Evolutionary conservation across 1,140 invertebrate species (phyloP).

Genomic region (Spodoptera litura): DNA sequence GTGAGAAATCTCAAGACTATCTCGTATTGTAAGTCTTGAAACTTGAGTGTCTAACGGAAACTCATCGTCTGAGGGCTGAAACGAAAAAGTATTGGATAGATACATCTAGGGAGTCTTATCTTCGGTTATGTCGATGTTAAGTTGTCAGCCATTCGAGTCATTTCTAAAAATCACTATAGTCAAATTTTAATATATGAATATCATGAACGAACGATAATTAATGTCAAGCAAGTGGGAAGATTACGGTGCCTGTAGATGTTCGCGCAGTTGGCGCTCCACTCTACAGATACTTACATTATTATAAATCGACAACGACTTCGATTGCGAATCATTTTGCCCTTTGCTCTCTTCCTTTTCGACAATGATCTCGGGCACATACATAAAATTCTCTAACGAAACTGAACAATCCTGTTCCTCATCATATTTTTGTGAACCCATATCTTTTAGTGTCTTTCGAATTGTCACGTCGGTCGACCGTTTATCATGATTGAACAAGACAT

Average conservation of each 20-base stretch:
- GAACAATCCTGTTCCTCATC: not conserved
- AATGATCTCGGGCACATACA: constrained; percentile 18
- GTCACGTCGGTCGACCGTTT: constrained; percentile 60
- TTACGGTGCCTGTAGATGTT: not conserved
- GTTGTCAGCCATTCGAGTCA: not conserved
- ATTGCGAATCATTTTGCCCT: not conserved
- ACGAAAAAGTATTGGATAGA: constrained; percentile 48
- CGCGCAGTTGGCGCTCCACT: not conserved
- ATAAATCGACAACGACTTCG: not conserved
- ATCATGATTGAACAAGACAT: constrained; percentile 62
- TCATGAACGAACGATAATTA: not conserved
- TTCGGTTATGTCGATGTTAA: not conserved
- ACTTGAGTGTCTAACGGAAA: constrained; percentile 34
- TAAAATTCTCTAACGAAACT: constrained; percentile 47
- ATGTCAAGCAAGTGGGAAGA: no score
- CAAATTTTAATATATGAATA: not conserved
- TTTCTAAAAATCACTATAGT: not conserved
- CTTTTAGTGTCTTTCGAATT: constrained; percentile 59
- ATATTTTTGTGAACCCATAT: constrained; percentile 19
- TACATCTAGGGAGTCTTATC: not conserved
- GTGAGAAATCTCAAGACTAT: constrained; percentile 72
- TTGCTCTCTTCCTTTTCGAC: not conserved
- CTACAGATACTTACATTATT: constrained; percentile 29
- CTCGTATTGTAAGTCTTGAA: constrained; percentile 62
- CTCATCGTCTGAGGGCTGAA: constrained; percentile 54